Conservation (phyloP, 2,113 vertebrate genomes). For the Sinosuthora webbiana region DNA sequence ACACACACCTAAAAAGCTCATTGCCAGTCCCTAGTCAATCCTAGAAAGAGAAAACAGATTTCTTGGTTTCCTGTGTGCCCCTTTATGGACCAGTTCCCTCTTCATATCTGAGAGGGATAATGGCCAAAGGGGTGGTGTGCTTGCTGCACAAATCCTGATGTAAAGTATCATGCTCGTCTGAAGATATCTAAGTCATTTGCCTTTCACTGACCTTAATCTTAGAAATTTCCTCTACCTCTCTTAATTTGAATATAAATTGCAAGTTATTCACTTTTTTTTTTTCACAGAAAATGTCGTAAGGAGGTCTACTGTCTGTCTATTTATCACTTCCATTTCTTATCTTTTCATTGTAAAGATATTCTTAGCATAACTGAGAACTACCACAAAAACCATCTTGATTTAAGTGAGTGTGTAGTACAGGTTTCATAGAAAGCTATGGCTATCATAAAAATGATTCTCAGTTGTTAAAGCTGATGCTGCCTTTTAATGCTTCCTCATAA, state of each 20-base stretch:
- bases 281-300: neutral
- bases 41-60: neutral
- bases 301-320: neutral
- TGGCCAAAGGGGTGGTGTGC: neutral
- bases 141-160: neutral
- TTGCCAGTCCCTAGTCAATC: neutral
- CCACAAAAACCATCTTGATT: neutral
- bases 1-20: neutral
- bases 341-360: neutral
- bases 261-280: neutral
- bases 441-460: slow-evolving; percentile 27
- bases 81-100: accelerated
- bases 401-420: neutral
- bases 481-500: slow-evolving; percentile 37
- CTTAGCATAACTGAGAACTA: neutral
- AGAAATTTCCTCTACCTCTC: neutral
- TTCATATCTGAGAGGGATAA: neutral
- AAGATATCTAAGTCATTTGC: neutral
- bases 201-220: neutral
- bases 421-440: neutral
- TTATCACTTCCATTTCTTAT: neutral
- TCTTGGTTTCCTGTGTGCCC: neutral
- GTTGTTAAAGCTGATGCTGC: slow-evolving; percentile 39
- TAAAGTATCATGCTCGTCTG: neutral
- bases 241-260: slow-evolving; percentile 28